A percentile compares a stretch with the other conserved stretches of the same genome.
Evolutionary conservation across 92 coral and sea anemone genomes (phyloP).

Genomic region (Plumapathes pennacea): DNA sequence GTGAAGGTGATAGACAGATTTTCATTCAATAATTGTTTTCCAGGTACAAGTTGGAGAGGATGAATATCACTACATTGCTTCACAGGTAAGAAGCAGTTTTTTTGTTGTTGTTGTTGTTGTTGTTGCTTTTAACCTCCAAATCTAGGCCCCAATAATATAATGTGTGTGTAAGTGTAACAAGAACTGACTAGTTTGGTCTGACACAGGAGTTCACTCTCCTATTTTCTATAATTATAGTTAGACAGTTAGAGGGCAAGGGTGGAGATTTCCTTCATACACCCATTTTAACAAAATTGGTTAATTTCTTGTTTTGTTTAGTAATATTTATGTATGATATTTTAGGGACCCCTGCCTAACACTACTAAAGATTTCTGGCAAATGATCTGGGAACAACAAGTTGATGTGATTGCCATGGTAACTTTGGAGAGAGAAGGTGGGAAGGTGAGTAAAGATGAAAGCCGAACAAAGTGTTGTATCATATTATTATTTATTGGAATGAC

Average conservation of each 20-base stretch:
- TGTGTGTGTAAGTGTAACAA: background rate
- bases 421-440: conserved; percentile 84
- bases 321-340: no score
- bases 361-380: conserved; percentile 92
- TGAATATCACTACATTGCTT: conserved; percentile 76
- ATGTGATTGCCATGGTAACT: conserved; percentile 89
- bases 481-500: background rate
- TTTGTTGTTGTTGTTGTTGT: background rate
- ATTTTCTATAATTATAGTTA: no score
- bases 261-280: no score
- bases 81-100: conserved; percentile 59
- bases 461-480: background rate
- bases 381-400: conserved; percentile 95
- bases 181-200: no score
- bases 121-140: background rate
- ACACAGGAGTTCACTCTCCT: no score
- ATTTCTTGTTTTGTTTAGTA: no score
- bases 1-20: no score
- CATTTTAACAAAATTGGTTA: no score
- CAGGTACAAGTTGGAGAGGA: conserved; percentile 80
- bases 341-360: conserved; percentile 94
- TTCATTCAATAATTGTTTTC: no score
- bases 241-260: no score
- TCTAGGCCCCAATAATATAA: background rate
- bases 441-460: conserved; percentile 15